phyloP scores from a whole-genome alignment of 1,140 invertebrate species.

The Manduca sexta region DNA sequence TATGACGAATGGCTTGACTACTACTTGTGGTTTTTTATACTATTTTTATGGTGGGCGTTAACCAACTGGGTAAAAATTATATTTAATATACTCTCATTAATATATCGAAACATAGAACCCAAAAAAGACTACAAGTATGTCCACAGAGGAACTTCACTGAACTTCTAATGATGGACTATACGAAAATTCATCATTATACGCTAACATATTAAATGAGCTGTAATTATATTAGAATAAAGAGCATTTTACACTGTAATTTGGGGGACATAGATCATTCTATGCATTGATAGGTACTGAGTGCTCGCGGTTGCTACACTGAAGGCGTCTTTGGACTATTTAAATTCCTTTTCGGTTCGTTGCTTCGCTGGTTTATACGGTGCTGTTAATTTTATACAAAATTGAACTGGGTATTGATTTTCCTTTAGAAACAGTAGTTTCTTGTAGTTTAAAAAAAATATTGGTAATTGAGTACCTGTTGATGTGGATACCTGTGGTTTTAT shows the following conservation, averaged over 20 bases:
- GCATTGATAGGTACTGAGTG: slow-evolving; percentile 25
- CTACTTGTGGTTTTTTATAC: too few species aligned
- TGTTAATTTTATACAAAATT: slow-evolving; percentile 73
- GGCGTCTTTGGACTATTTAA: slow-evolving; percentile 70
- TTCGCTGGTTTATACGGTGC: slow-evolving; percentile 71
- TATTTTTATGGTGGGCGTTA: too few species aligned
- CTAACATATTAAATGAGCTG: neutral
- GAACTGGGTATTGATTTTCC: slow-evolving; percentile 42
- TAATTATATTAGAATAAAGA: slow-evolving; percentile 10
- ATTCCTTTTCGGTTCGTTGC: slow-evolving; percentile 74
- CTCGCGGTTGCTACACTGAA: slow-evolving; percentile 43
- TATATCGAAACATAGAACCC: too few species aligned
- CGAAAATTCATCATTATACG: slow-evolving; percentile 2
- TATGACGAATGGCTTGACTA: too few species aligned
- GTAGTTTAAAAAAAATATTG: too few species aligned
- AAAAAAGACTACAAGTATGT: too few species aligned
- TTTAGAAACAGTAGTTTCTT: too few species aligned
- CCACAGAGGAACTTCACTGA: slow-evolving; percentile 4
- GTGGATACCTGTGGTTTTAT: too few species aligned
- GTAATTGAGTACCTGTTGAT: too few species aligned
- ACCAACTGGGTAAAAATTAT: too few species aligned
- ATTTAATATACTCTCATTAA: too few species aligned
- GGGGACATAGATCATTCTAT: slow-evolving; percentile 29
- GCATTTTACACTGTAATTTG: slow-evolving; percentile 23
- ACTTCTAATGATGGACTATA: neutral